A percentile compares a stretch with the other conserved stretches of the same genome.
These are phyloP conservation scores for Temnothorax longispinosus DNA, from an alignment of 1,140 invertebrate species.

Conservation along the genomic window DNA sequence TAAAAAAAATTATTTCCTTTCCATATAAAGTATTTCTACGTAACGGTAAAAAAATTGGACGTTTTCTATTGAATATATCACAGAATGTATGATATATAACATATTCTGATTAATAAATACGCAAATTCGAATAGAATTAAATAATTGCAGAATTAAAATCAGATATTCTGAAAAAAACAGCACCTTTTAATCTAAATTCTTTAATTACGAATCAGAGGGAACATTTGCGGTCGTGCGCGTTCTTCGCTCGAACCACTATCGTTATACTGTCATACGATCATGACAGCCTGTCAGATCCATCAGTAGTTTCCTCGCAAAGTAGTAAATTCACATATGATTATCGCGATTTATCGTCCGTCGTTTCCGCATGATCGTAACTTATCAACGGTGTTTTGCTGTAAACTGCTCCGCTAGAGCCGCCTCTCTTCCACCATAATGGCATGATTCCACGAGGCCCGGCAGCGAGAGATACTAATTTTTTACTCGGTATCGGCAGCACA, in stretches of 20 bases:
- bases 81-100: background rate
- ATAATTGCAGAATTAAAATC: background rate
- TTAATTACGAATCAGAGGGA: background rate
- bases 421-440: slow-evolving; percentile 9
- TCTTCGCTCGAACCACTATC: background rate
- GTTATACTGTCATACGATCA: background rate
- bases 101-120: background rate
- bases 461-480: slow-evolving; percentile 9
- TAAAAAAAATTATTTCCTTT: slow-evolving; percentile 23
- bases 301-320: background rate
- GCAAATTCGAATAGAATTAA: background rate
- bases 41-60: background rate
- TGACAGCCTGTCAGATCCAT: background rate
- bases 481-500: slow-evolving; percentile 3
- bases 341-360: slow-evolving; percentile 12
- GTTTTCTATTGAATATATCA: background rate
- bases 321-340: slow-evolving; percentile 8
- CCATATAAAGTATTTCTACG: background rate
- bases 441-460: slow-evolving; percentile 18
- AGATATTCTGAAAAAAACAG: too few relatives aligned
- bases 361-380: slow-evolving; percentile 26
- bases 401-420: background rate
- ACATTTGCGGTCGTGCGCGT: background rate
- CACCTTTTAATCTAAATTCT: background rate
- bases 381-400: background rate